phyloP scores from a whole-genome alignment of 2,113 vertebrate species.

The Numenius arquata region DNA sequence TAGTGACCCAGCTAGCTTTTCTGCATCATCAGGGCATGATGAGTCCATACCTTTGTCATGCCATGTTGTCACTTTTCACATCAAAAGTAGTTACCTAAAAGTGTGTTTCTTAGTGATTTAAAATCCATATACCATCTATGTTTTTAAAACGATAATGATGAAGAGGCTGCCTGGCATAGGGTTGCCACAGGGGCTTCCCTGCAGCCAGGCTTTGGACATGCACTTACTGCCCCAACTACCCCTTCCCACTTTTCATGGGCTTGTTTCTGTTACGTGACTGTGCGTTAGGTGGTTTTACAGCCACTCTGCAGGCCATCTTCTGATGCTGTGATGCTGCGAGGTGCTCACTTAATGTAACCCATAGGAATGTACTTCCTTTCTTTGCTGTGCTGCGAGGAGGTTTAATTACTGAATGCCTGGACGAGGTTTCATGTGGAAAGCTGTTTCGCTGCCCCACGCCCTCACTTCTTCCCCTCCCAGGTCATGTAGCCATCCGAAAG shows the following conservation, averaged over 20 bases:
- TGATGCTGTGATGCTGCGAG: not conserved
- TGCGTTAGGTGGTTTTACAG: not conserved
- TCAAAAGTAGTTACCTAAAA: not conserved
- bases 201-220: not conserved
- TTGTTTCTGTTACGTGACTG: not conserved
- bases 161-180: not conserved
- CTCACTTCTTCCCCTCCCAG: not conserved
- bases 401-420: not conserved
- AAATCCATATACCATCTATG: fast-evolving
- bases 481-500: not conserved
- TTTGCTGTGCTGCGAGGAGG: not conserved
- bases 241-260: fast-evolving
- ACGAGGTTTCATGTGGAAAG: not conserved
- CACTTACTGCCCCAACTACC: fast-evolving
- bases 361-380: not conserved
- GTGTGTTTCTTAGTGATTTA: not conserved
- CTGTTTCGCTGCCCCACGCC: not conserved
- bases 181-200: not conserved
- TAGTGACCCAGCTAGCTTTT: not conserved
- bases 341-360: not conserved
- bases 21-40: not conserved
- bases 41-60: not conserved
- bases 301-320: not conserved
- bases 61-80: not conserved
- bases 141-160: not conserved